Conservation (phyloP, 2,797 vertebrate species). For the Lepilemur ruficaudatus region DNA sequence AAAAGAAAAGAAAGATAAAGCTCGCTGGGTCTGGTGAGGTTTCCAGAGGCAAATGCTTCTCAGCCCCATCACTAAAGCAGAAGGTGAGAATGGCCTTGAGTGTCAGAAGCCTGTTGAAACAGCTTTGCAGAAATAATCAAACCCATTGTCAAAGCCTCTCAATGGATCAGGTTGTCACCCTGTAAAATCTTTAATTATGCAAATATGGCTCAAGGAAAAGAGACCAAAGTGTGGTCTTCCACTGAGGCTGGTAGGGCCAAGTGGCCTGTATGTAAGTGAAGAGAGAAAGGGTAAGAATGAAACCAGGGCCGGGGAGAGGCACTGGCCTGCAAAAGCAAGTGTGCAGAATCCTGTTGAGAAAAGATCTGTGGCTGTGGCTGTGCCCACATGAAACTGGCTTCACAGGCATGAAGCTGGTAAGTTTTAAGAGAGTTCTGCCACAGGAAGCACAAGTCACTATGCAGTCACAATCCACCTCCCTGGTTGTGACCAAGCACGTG, state of each 20-base stretch:
- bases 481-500: fast-evolving
- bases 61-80: not conserved
- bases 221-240: not conserved
- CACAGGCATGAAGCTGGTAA: not conserved
- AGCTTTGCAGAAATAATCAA: not conserved
- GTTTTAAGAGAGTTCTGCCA: not conserved
- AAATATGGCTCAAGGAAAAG: not conserved
- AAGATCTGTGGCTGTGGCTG: not conserved
- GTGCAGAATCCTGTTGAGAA: not conserved
- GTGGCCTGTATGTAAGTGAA: not conserved
- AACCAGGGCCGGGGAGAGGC: not conserved
- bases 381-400: fast-evolving
- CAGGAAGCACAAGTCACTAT: not conserved
- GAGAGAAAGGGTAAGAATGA: not conserved
- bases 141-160: not conserved
- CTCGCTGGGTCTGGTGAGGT: too few relatives aligned
- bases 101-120: not conserved
- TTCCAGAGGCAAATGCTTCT: not conserved
- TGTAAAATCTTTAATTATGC: not conserved
- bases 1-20: not conserved
- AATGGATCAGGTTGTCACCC: not conserved
- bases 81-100: not conserved
- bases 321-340: too few relatives aligned
- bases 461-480: too few relatives aligned
- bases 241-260: too few relatives aligned